Evolutionary conservation across 2,113 vertebrate genomes (phyloP).

Genomic region (Leiothrix lutea): DNA sequence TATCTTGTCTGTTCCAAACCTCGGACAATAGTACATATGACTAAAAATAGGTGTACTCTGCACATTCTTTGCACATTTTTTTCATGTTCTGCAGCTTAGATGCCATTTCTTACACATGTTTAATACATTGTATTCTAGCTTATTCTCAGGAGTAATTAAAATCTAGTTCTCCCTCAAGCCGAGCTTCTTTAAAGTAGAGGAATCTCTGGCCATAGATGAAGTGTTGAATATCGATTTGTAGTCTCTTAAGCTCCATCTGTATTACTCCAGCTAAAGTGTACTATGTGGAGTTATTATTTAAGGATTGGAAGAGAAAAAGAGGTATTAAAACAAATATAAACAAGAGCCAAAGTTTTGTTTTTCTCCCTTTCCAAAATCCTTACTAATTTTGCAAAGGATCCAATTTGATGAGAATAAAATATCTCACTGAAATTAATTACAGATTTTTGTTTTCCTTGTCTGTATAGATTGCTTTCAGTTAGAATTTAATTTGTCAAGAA

Average conservation of each 20-base stretch:
- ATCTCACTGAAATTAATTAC: conserved; percentile 10
- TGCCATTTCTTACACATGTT: not conserved
- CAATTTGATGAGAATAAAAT: not conserved
- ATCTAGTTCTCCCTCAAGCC: not conserved
- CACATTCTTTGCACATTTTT: not conserved
- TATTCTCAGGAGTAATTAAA: not conserved
- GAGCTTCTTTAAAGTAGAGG: not conserved
- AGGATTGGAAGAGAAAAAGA: not conserved
- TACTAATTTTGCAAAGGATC: not conserved
- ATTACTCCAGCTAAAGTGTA: not conserved
- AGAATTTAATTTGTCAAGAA: conserved; percentile 39
- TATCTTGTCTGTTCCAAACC: not conserved
- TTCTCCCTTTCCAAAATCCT: not conserved
- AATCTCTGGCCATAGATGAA: not conserved
- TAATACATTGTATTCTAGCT: not conserved
- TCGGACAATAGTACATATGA: not conserved
- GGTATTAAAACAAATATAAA: not conserved
- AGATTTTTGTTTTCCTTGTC: not conserved
- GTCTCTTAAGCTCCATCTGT: not conserved
- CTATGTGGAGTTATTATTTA: not conserved
- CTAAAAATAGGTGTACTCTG: not conserved
- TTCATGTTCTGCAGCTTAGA: not conserved
- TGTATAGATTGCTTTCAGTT: conserved; percentile 44
- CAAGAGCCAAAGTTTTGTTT: not conserved
- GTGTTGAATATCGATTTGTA: not conserved